Conservation (phyloP, 2,888 invertebrate species). For the Coelogynopora nodosa region DNA sequence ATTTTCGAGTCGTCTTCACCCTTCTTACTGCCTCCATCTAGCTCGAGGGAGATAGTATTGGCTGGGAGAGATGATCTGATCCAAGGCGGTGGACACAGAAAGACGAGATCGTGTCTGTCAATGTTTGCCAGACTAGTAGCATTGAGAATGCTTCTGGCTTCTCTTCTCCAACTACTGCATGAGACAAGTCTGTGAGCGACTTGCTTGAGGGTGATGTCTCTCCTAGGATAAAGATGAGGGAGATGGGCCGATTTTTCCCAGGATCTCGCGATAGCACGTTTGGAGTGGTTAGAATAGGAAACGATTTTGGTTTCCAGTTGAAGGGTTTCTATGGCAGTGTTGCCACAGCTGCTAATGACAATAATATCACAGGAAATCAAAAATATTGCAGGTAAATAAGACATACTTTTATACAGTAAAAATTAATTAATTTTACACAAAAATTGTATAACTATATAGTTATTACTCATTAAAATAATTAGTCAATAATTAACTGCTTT, state of each 20-base stretch:
- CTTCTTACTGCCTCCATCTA: constrained; percentile 5
- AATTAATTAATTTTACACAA: too few relatives aligned
- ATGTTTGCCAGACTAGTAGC: neutral
- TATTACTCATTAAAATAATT: too few relatives aligned
- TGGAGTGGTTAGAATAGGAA: neutral
- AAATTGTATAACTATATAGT: too few relatives aligned
- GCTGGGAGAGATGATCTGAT: constrained; percentile 4
- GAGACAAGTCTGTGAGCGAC: neutral
- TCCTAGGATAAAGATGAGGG: neutral
- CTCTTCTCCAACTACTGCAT: constrained; percentile 8
- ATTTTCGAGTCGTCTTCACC: neutral
- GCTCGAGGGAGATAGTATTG: constrained; percentile 8
- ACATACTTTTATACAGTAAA: too few relatives aligned
- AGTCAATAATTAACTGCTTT: too few relatives aligned
- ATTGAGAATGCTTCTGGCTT: neutral
- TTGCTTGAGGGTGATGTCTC: neutral
- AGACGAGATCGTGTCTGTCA: neutral
- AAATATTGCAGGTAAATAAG: too few relatives aligned
- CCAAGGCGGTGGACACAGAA: neutral
- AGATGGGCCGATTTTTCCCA: neutral
- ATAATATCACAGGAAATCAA: too few relatives aligned
- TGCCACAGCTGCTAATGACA: too few relatives aligned
- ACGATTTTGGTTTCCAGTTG: neutral
- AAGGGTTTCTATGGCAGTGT: constrained; percentile 19
- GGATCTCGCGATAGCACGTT: neutral